phyloP scores from a whole-genome alignment of 35 echinoderm and acorn worm species.

The Lytechinus variegatus region DNA sequence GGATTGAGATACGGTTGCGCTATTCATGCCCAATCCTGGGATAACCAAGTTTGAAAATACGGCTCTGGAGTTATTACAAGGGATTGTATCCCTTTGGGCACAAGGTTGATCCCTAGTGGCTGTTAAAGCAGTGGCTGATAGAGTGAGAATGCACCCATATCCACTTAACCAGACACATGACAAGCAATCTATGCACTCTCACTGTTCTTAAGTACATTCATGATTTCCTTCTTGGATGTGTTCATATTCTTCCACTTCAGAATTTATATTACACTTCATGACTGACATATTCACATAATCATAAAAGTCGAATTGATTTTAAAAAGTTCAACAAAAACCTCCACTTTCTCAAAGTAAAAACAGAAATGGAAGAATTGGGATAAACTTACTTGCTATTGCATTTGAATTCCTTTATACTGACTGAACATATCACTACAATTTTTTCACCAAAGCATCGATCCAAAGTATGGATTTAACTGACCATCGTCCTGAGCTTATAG shows the following conservation, averaged over 20 bases:
- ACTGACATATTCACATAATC: not conserved
- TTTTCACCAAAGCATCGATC: too few species aligned
- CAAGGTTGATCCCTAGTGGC: not conserved
- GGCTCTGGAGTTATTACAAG: slow-evolving; percentile 38
- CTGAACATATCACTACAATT: too few species aligned
- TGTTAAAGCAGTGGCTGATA: not conserved
- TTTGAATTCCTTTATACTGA: too few species aligned
- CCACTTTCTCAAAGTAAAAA: not conserved
- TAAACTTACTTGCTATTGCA: too few species aligned
- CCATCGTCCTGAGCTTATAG: too few species aligned
- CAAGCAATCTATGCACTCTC: not conserved
- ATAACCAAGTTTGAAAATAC: slow-evolving; percentile 21
- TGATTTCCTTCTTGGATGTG: not conserved
- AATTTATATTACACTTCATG: not conserved
- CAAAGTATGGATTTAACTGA: too few species aligned
- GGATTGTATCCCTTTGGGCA: not conserved
- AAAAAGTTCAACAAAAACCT: not conserved
- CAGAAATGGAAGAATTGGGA: too few species aligned
- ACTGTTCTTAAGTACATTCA: not conserved
- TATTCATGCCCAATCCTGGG: slow-evolving; percentile 32
- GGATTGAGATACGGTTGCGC: slow-evolving; percentile 24
- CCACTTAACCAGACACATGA: not conserved
- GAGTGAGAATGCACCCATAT: not conserved
- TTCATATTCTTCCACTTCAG: too few species aligned
- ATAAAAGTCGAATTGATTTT: not conserved